phyloP scores from a whole-genome alignment of 2,113 vertebrate genomes.

The Brachypodius melanocephalos region DNA sequence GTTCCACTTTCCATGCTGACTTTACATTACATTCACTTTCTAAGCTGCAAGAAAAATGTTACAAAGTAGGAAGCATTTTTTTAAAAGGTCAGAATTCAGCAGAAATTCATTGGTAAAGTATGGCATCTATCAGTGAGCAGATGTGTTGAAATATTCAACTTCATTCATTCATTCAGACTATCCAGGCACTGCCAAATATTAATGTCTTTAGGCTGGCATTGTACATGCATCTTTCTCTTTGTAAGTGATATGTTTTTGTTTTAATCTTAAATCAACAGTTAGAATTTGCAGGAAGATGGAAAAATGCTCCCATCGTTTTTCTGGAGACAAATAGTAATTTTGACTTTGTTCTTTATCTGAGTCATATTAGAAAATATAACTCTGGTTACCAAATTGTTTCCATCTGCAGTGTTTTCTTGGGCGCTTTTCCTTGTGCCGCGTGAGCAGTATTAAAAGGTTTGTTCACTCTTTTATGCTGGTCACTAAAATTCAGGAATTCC shows the following conservation, averaged over 20 bases:
- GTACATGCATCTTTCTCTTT: not conserved
- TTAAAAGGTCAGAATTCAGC: not conserved
- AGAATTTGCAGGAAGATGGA: not conserved
- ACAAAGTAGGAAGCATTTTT: not conserved
- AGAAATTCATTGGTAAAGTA: not conserved
- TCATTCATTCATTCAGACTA: not conserved
- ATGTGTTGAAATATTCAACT: not conserved
- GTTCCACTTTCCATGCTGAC: not conserved
- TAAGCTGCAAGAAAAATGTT: not conserved
- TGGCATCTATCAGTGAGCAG: not conserved
- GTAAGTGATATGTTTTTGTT: not conserved
- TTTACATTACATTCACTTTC: not conserved
- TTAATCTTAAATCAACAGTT: not conserved
- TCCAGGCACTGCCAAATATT: not conserved
- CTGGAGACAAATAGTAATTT: not conserved
- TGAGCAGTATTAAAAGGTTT: not conserved
- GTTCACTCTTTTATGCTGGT: not conserved
- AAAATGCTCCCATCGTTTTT: not conserved
- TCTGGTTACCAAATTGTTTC: constrained; percentile 22
- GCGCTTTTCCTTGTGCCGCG: not conserved
- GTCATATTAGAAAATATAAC: constrained; percentile 1
- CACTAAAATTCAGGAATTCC: not conserved
- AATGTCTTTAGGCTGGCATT: not conserved
- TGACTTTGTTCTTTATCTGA: constrained; percentile 5
- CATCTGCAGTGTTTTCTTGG: not conserved